Base-by-base conservation (phyloP, 1,140 invertebrate species). In the Drosophila miranda region DNA sequence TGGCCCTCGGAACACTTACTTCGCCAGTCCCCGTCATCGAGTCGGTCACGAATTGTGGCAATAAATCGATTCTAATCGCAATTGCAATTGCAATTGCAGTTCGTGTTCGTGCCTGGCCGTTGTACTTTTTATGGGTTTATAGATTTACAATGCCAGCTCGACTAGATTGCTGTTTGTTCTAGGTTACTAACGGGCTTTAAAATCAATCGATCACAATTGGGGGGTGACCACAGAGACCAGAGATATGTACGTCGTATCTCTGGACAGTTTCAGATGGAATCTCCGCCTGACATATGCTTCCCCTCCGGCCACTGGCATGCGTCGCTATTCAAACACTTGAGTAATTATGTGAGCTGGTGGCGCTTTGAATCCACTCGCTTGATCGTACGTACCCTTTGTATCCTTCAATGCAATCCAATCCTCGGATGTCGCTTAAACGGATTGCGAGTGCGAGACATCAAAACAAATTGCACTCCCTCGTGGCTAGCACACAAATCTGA, bases 381-480 rank as follows among this genome's bases (percentile, higher is more conserved):
- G 23, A 26, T 26, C 23, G 23, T 26, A 26, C 5, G 23, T 26
- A 26, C 5, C 23, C 23, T 26, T 26, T 26, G 23, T 5, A 26
- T 26, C 23, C 23, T 28, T 7, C 5, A 14, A 49, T 23, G 34
- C 11, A 38, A 38, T 38, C 34, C 34, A 5, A 34, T 50, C 13
- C 51, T 14, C 52, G 62, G 43, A 42, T 75, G 60, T 79, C 79
- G 75, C 70, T 83, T 83, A 83, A 67, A 57, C 76, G 80, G 72
- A 78, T 79, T 84, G 75, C 71, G 66, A 43, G 28, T 60, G 75
- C 62, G 68, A 84, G 68, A 84, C 82, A 84, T 87, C 81, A 84
- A 86, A 84, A 84, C 81, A 84, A 84, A 87, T 84, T 81, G 73
- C 63, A 67, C 73, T 87, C 81, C 81, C 81, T 61, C 14, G 81